These are phyloP conservation scores for Pemphigus obesinymphae DNA, from an alignment of 1,140 invertebrate species.

Conservation along the genomic window DNA sequence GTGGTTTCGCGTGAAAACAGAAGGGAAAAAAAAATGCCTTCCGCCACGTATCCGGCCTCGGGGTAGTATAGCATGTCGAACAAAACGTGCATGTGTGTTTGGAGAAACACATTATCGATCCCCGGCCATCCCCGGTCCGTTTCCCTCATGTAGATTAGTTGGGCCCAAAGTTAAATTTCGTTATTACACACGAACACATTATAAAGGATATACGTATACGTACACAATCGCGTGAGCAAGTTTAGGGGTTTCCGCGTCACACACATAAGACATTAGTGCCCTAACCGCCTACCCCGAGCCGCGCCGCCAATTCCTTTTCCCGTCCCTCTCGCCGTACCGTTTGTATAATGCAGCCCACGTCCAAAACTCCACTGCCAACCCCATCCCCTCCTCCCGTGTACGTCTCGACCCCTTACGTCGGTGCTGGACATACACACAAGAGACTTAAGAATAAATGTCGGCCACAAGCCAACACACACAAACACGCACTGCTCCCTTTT, in stretches of 20 bases:
- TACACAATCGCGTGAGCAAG: conserved; percentile 40
- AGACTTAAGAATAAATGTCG: conserved; percentile 37
- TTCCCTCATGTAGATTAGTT: conserved; percentile 41
- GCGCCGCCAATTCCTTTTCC: background rate
- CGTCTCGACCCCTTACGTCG: background rate
- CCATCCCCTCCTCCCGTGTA: background rate
- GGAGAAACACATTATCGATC: conserved; percentile 36
- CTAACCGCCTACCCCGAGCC: background rate
- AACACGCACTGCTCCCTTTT: conserved; percentile 7
- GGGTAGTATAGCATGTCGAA: conserved; percentile 12
- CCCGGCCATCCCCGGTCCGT: conserved; percentile 31
- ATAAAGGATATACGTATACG: conserved; percentile 36
- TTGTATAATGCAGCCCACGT: background rate
- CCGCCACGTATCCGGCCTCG: background rate
- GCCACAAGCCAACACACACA: conserved; percentile 33
- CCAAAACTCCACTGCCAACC: background rate
- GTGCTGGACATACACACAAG: background rate
- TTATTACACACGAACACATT: conserved; percentile 42
- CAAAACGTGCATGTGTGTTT: conserved; percentile 38
- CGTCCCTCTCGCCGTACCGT: background rate
- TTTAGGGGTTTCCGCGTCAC: conserved; percentile 39
- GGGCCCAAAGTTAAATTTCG: conserved; percentile 40
- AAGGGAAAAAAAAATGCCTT: background rate
- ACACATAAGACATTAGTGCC: conserved; percentile 41
- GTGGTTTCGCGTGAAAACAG: background rate